Evolutionary conservation across 2,797 vertebrate species (phyloP), one percentile per base, ranked within the genome.

Genomic region (Martes flavigula): DNA sequence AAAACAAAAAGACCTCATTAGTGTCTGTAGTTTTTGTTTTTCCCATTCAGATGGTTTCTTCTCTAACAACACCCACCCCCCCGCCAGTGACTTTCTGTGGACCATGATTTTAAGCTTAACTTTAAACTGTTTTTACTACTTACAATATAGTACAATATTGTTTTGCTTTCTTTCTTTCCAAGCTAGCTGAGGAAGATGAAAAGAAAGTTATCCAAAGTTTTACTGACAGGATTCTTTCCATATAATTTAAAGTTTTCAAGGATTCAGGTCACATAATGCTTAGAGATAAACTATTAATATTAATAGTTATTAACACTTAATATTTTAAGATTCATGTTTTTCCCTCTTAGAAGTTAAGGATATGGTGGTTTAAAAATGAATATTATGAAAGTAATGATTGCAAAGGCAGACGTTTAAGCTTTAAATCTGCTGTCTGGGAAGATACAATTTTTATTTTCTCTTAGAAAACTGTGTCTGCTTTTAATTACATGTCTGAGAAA

Each of bases 171-270:
- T 72, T 77, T 77, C 43, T 35, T 75, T 51, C 48, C 89, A 54
- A 70, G 43, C 4, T 83, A n/a, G 0, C 7, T 62, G 62, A 38
- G 51, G 73, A 90, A 18, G 62, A 38, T 91, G 94, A 38, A 15
- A 84, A 38, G 51, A 92, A 32, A 87, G 82, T 51, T 97, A 79
- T 96, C n/a, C 25, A 14, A 96, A 84, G 14, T 85, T 32, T 48
- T 97, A 23, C 10, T 70, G 5, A 13, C 30, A 94, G 38, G 4
- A 91, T 11, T 48, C 17, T 82, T 62, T 81, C 6, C 2, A 40
- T 89, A 89, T 62, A 30, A 56, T 96, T 90, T 46, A 72, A 90
- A 58, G 25, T 94, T 87, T 46, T 94, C 5, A 51, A 86, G 89
- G 6, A 20, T 21, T 78, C 58, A 72, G 54, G 35, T 90, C 35